These are phyloP conservation scores for Drosophila neutralis DNA, from an alignment of 2,888 invertebrate genomes.

Conservation along the genomic window DNA sequence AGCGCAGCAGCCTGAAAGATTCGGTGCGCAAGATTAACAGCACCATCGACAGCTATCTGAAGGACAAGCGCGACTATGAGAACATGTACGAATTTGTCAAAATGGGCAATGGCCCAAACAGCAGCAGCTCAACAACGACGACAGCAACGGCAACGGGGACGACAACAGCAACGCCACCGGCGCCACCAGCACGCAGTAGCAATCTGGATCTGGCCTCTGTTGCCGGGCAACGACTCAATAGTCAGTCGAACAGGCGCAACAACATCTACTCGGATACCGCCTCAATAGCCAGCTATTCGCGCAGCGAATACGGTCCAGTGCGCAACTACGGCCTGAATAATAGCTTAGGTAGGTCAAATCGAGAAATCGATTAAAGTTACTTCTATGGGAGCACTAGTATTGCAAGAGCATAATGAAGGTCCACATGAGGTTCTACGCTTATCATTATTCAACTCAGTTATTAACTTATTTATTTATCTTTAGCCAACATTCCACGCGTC, in stretches of 20 bases:
- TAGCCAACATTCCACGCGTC: slow-evolving; percentile 86
- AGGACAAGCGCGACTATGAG: slow-evolving; percentile 84
- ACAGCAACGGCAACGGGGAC: slow-evolving; percentile 14
- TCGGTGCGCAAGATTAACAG: slow-evolving; percentile 85
- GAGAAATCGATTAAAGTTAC: not conserved
- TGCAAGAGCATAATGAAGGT: too few species aligned
- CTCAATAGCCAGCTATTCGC: slow-evolving; percentile 82
- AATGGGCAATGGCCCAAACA: slow-evolving; percentile 53
- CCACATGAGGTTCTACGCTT: too few species aligned
- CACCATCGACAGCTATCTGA: slow-evolving; percentile 84
- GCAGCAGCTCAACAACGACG: slow-evolving; percentile 20
- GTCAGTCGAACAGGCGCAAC: slow-evolving; percentile 63
- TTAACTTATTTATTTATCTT: slow-evolving; percentile 4
- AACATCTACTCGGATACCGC: slow-evolving; percentile 79
- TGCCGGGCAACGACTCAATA: slow-evolving; percentile 64
- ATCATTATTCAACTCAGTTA: not conserved
- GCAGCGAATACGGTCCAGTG: slow-evolving; percentile 83
- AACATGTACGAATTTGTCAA: slow-evolving; percentile 83
- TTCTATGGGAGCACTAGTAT: not conserved
- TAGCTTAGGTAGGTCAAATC: slow-evolving; percentile 80
- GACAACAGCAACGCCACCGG: slow-evolving; percentile 73
- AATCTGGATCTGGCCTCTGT: slow-evolving; percentile 67
- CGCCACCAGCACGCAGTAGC: slow-evolving; percentile 79
- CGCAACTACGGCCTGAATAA: slow-evolving; percentile 82
- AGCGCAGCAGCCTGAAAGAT: slow-evolving; percentile 83